phyloP scores from a whole-genome alignment of 2,888 invertebrate species.

The Tridacna crocea region DNA sequence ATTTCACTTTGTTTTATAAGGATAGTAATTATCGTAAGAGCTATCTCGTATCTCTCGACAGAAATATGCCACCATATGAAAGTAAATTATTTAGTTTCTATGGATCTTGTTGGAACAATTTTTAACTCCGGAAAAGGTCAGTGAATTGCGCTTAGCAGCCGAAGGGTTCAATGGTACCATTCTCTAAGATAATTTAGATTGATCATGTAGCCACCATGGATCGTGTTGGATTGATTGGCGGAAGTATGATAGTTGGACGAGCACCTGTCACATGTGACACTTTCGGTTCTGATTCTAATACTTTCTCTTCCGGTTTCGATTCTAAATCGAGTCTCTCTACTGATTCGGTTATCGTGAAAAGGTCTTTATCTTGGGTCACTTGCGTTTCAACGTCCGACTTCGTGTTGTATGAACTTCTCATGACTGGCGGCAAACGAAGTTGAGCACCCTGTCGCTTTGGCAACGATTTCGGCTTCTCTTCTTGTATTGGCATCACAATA shows the following conservation, averaged over 20 bases:
- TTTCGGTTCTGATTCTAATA: slow-evolving; percentile 21
- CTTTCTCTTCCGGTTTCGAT: slow-evolving; percentile 25
- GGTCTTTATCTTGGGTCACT: background rate
- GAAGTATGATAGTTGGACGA: slow-evolving; percentile 39
- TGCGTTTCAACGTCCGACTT: slow-evolving; percentile 1
- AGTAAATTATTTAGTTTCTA: no score
- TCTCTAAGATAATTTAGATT: background rate
- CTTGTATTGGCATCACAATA: slow-evolving; percentile 39
- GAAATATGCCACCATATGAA: no score
- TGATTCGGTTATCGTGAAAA: slow-evolving; percentile 24
- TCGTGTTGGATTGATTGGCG: slow-evolving; percentile 45
- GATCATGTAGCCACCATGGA: slow-evolving; percentile 39
- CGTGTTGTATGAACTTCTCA: slow-evolving; percentile 46
- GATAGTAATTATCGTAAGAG: no score
- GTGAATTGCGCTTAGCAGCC: no score
- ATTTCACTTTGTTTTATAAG: no score
- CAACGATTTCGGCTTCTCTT: slow-evolving; percentile 25
- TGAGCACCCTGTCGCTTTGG: slow-evolving; percentile 4
- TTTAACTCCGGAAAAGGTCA: no score
- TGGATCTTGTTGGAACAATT: no score
- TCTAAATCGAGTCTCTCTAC: slow-evolving; percentile 24
- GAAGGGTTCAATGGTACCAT: no score
- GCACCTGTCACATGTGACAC: background rate
- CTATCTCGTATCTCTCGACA: no score
- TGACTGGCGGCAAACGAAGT: slow-evolving; percentile 44